These are phyloP conservation scores for Pseudorectes ferrugineus DNA, from an alignment of 2,113 vertebrate species.

Conservation along the genomic window DNA sequence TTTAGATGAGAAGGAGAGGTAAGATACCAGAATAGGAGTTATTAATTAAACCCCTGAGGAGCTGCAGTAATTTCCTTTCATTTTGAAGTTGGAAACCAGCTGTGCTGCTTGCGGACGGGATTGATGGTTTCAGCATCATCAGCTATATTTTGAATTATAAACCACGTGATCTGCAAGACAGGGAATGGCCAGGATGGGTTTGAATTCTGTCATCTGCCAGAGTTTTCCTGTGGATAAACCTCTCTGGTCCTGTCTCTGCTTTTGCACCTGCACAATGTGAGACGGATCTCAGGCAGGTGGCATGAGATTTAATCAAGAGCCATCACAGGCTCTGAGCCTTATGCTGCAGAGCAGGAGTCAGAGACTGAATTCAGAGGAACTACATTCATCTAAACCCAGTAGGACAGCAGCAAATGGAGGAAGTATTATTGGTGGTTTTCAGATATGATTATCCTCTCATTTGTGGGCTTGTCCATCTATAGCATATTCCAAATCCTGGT, in stretches of 20 bases:
- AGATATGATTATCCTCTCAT: not conserved
- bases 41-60: conserved; percentile 30
- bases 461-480: not conserved
- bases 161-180: not conserved
- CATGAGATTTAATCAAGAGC: not conserved
- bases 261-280: not conserved
- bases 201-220: not conserved
- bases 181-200: not conserved
- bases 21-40: not conserved
- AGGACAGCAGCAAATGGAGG: not conserved
- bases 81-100: conserved; percentile 23
- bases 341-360: not conserved
- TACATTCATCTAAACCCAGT: not conserved
- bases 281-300: not conserved
- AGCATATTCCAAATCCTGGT: not conserved
- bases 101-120: not conserved
- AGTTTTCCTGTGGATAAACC: not conserved
- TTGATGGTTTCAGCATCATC: not conserved
- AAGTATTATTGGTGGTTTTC: not conserved
- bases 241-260: not conserved
- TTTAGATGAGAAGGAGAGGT: not conserved
- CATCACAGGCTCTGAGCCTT: not conserved
- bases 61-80: conserved; percentile 31
- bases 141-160: not conserved
- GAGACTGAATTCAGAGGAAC: not conserved